phyloP scores from a whole-genome alignment of 2,888 invertebrate genomes.

The Lasioglossum marginatum region DNA sequence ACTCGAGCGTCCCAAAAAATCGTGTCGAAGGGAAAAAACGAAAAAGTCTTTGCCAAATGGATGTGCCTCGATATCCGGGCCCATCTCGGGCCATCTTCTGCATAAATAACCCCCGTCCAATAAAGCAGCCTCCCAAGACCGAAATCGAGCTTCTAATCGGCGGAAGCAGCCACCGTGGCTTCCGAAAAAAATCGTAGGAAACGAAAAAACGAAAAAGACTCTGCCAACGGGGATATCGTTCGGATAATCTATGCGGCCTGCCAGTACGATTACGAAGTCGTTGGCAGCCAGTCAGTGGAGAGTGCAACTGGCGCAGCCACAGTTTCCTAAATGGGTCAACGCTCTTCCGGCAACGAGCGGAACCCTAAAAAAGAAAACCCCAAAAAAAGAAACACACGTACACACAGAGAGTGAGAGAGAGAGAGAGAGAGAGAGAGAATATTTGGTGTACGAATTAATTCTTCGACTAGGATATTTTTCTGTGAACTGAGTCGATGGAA shows the following conservation, averaged over 20 bases:
- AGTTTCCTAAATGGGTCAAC: conserved; percentile 11
- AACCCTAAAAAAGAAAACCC: background rate
- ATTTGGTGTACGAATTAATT: background rate
- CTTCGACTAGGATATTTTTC: background rate
- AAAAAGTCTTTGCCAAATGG: background rate
- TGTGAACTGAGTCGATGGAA: background rate
- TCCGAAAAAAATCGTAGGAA: background rate
- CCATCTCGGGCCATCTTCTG: background rate
- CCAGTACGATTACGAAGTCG: conserved; percentile 11
- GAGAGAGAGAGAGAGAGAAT: background rate
- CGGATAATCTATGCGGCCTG: conserved; percentile 9
- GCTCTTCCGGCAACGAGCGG: conserved; percentile 3
- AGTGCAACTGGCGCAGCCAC: conserved; percentile 9
- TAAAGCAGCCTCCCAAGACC: background rate
- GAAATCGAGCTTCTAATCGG: conserved; percentile 4
- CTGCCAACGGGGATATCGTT: background rate
- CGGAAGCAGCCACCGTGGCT: background rate
- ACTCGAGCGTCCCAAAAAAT: background rate
- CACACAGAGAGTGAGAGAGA: no score
- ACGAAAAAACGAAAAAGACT: background rate
- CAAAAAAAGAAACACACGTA: background rate
- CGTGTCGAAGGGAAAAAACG: background rate
- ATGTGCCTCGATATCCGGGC: background rate
- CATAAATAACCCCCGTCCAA: background rate
- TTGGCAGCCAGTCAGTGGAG: conserved; percentile 7